phyloP scores from a whole-genome alignment of 2,113 vertebrate species.

The Origma solitaria region DNA sequence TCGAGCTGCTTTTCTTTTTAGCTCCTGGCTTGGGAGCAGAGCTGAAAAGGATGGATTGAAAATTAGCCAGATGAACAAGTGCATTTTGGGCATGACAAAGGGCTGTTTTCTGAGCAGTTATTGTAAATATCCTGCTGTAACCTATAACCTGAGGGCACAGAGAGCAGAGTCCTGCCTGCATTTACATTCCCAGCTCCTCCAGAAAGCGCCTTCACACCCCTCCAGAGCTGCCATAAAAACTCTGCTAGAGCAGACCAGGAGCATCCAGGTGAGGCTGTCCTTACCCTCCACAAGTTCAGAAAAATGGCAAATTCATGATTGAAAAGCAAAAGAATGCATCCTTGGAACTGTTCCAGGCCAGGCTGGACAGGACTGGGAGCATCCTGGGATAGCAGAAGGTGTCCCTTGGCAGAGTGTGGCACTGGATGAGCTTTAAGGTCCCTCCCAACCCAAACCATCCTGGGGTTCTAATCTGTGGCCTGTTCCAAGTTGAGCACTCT shows the following conservation, averaged over 20 bases:
- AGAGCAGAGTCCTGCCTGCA: neutral
- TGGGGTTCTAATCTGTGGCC: neutral
- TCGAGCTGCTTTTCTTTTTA: neutral
- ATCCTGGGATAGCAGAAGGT: neutral
- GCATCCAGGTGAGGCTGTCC: neutral
- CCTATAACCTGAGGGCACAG: neutral
- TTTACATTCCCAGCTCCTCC: neutral
- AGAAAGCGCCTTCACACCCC: neutral
- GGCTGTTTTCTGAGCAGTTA: neutral
- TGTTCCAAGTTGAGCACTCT: neutral
- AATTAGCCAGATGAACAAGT: slow-evolving; percentile 23
- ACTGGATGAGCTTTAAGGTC: neutral
- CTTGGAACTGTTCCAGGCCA: neutral
- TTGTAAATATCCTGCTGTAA: neutral
- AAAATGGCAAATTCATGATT: rapidly evolving
- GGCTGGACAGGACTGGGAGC: neutral
- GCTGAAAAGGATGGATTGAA: neutral
- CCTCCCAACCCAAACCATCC: too few relatives aligned
- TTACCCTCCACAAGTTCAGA: rapidly evolving
- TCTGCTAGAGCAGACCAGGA: neutral
- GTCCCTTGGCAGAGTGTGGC: neutral
- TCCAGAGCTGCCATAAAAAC: slow-evolving; percentile 16
- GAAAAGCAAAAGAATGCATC: neutral
- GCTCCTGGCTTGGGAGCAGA: neutral
- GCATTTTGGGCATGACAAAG: slow-evolving; percentile 3